Evolutionary conservation across 2,797 vertebrate species (phyloP).

Genomic region (Bovichtus diacanthus): DNA sequence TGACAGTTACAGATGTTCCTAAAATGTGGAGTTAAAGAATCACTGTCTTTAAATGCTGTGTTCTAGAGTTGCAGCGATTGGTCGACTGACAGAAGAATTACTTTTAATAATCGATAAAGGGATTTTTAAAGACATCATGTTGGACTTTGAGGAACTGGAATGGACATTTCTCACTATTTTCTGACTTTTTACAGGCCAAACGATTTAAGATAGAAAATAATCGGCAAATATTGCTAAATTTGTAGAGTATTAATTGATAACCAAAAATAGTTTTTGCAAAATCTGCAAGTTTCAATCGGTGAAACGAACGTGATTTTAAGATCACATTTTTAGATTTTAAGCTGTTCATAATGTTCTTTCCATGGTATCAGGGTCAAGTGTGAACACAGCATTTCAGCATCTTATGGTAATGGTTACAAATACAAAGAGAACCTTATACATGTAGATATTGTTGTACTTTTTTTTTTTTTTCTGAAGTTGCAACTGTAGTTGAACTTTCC

Average conservation of each 20-base stretch:
- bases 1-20: slow-evolving; percentile 21
- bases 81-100: no score
- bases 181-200: no score
- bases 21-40: slow-evolving; percentile 17
- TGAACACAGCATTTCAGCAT: slow-evolving; percentile 24
- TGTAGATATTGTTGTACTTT: slow-evolving; percentile 30
- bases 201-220: no score
- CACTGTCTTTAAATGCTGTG: slow-evolving; percentile 15
- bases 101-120: no score
- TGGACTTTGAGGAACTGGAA: no score
- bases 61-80: slow-evolving; percentile 3
- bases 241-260: neutral
- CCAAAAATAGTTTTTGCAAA: neutral
- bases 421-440: slow-evolving; percentile 17
- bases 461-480: slow-evolving; percentile 11
- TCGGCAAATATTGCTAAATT: no score
- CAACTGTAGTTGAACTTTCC: slow-evolving; percentile 25
- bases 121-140: no score
- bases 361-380: neutral
- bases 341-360: neutral
- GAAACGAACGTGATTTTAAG: neutral
- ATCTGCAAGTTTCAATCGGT: neutral
- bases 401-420: slow-evolving; percentile 23
- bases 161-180: no score
- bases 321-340: slow-evolving; percentile 4